These are phyloP conservation scores for Sarcophaga peregrina DNA, from an alignment of 1,140 invertebrate genomes.

Conservation along the genomic window DNA sequence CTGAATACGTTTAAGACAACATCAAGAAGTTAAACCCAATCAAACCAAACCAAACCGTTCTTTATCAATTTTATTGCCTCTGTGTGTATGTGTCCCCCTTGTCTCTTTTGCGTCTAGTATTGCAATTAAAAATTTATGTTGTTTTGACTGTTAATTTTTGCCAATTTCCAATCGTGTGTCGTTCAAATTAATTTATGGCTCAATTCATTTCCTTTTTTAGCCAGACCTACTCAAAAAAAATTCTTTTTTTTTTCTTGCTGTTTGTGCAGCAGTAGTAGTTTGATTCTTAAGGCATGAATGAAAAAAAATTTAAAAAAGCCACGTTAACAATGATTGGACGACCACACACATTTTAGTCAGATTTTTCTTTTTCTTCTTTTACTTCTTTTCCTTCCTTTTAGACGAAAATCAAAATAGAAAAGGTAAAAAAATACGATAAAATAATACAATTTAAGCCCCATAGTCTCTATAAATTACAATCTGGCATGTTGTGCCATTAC, in stretches of 20 bases:
- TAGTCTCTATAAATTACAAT: conserved; percentile 3
- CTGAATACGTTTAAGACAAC: not conserved
- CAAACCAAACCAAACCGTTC: not conserved
- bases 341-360: conserved; percentile 9
- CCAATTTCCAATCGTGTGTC: not conserved
- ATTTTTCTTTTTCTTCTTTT: too few relatives aligned
- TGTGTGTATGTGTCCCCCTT: too few relatives aligned
- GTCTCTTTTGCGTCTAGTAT: too few relatives aligned
- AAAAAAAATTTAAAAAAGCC: too few relatives aligned
- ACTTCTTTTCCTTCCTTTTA: too few relatives aligned
- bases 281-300: not conserved
- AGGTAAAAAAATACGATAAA: too few relatives aligned
- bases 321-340: conserved; percentile 2
- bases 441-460: not conserved
- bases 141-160: conserved; percentile 16
- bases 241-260: not conserved
- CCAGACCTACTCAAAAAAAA: not conserved
- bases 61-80: not conserved
- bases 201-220: not conserved
- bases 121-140: conserved; percentile 15
- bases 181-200: not conserved
- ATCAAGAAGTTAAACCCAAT: not conserved
- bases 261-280: not conserved
- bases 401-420: too few relatives aligned
- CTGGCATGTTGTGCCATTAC: not conserved